A percentile compares a stretch with the other conserved stretches of the same genome.
Conservation (phyloP, 2,797 vertebrate genomes). For the Amblyraja radiata region DNA sequence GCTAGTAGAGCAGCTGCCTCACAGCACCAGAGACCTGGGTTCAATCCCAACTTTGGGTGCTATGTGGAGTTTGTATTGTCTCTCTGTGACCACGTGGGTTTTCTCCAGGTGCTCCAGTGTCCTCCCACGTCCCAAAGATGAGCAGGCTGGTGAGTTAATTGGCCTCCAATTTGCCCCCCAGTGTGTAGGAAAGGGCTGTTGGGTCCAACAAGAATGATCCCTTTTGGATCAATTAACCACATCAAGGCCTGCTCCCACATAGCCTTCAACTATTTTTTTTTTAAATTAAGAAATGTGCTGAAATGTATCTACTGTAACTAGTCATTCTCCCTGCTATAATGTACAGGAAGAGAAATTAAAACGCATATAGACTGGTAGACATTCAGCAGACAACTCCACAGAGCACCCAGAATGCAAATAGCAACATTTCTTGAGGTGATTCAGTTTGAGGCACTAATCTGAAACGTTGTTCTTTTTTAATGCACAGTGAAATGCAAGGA, state of each 20-base stretch:
- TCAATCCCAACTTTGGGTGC: too few relatives aligned
- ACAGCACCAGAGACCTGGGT: too few relatives aligned
- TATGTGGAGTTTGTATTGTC: too few relatives aligned
- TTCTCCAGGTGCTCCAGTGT: too few relatives aligned
- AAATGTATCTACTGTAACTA: neutral
- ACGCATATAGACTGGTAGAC: neutral
- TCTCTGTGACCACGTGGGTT: too few relatives aligned
- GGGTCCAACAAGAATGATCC: neutral
- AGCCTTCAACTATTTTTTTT: neutral
- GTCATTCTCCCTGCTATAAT: neutral
- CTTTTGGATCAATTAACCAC: neutral
- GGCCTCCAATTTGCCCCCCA: too few relatives aligned
- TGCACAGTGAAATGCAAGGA: too few relatives aligned
- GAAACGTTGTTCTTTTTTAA: too few relatives aligned
- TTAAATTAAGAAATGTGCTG: neutral
- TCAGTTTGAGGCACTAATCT: neutral
- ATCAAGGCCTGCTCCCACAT: neutral
- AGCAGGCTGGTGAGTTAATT: too few relatives aligned
- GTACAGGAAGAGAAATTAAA: neutral
- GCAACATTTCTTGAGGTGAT: neutral
- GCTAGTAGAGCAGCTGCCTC: too few relatives aligned
- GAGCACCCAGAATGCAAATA: neutral
- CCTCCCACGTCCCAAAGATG: too few relatives aligned
- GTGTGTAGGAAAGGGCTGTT: neutral
- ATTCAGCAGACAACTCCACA: neutral